Percentiles rank a stretch among this genome's conserved stretches.
Conservation (phyloP, 2,888 invertebrate species). For the Villa cingulata region DNA sequence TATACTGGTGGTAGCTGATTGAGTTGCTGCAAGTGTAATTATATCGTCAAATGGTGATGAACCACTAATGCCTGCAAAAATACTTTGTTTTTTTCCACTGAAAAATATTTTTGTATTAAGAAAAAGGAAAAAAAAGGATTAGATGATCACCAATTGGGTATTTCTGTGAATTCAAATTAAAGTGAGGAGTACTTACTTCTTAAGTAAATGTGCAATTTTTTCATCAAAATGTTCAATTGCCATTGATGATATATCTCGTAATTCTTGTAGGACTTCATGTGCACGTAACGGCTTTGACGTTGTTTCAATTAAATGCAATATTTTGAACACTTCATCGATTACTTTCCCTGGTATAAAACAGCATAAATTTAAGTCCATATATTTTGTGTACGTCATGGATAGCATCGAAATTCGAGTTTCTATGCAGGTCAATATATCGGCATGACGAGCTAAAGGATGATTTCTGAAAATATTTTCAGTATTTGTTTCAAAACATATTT, state of each 20-base stretch:
- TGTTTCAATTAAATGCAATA: constrained; percentile 55
- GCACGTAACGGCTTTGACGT: constrained; percentile 54
- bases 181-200: neutral
- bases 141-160: neutral
- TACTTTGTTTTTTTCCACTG: neutral
- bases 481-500: no score
- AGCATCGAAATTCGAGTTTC: constrained; percentile 86
- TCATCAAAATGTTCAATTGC: constrained; percentile 95
- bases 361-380: constrained; percentile 67
- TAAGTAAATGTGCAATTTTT: constrained; percentile 44
- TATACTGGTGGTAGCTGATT: neutral
- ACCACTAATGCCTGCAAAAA: neutral
- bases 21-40: neutral
- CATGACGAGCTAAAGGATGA: constrained; percentile 75
- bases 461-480: constrained; percentile 42
- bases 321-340: constrained; percentile 70
- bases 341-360: constrained; percentile 93
- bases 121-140: no score
- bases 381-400: constrained; percentile 84
- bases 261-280: constrained; percentile 73
- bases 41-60: neutral
- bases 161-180: constrained; percentile 1
- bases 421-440: constrained; percentile 76
- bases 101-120: no score
- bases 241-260: constrained; percentile 75